These are phyloP conservation scores for Lithophane semibrunnea DNA, from an alignment of 2,888 invertebrate genomes.

Conservation along the genomic window DNA sequence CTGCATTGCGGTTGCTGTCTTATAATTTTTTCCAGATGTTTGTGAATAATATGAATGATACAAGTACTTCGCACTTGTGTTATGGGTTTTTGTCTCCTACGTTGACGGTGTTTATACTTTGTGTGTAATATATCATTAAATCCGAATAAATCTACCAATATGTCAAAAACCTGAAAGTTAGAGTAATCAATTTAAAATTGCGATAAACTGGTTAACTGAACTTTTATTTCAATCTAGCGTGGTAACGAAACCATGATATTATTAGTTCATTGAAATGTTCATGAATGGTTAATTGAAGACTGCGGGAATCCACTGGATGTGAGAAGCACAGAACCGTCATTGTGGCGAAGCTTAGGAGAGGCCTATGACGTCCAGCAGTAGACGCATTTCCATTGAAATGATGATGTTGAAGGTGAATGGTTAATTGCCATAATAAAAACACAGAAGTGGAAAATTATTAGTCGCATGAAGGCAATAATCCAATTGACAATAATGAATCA, in stretches of 20 bases:
- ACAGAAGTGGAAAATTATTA: background rate
- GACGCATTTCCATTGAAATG: background rate
- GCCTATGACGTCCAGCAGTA: background rate
- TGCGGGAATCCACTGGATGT: background rate
- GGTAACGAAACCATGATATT: background rate
- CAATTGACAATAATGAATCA: background rate
- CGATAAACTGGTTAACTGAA: background rate
- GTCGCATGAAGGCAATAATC: constrained; percentile 11
- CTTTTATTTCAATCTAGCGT: background rate
- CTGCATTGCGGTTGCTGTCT: background rate
- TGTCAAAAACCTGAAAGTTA: background rate
- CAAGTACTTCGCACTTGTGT: background rate
- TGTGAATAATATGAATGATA: constrained; percentile 2
- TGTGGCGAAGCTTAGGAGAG: background rate
- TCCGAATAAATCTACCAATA: background rate
- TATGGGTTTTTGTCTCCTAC: background rate
- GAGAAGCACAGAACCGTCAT: background rate
- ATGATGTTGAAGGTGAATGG: background rate
- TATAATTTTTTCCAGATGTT: background rate
- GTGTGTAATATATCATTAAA: background rate
- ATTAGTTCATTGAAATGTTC: constrained; percentile 1
- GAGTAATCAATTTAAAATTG: background rate
- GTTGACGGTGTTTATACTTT: background rate
- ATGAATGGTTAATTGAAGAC: background rate
- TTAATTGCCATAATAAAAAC: background rate